Evolutionary conservation across 2,113 vertebrate genomes (phyloP), one percentile per base, ranked within the genome.

Genomic region (Riparia riparia): DNA sequence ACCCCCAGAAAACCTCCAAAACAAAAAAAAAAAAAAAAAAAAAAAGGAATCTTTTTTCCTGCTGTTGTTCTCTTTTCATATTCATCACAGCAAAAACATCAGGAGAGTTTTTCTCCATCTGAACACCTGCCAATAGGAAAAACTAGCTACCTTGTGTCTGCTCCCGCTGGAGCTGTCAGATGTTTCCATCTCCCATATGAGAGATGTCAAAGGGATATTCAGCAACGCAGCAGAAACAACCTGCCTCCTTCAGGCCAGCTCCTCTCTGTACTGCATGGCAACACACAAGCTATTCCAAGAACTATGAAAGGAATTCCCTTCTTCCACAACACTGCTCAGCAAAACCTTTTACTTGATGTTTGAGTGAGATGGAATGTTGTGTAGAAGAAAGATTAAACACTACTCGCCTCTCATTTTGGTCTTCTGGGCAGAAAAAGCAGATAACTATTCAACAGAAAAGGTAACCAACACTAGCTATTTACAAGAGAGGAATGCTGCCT

Each of bases 251-350:
- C 90, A 80, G 74, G 45, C 41, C 0, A 1, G 28, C 53, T 76
- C 47, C 65, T 64, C 68, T 81, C 42, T 12, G 10, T 22, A 34
- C 24, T 22, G 42, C 4, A 1, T 0, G 0, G 51, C 0, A 1
- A 81, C 31, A 74, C 12, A 32, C 1, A 2, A 54, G 31, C 31
- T 17, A 15, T 32, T 86, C 39, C 41, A 34, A 71, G 81, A 81
- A 45, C 28, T 61, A n/a, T 14, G 34, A 44, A 22, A 9, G 53
- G 60, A 91, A 79, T 76, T 85, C 60, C 64, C 49, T 41, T 80
- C 83, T 82, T 66, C 42, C 44, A 6, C 29, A 82, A 41, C 51
- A 32, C 34, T 3, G 32, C 70, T 66, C 73, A 74, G 41, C 39
- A 84, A 53, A 77, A 66, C 39, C 17, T 78, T 56, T 39, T 32